Conservation (phyloP, 64 coral and sea anemone genomes). For the Hydrozoanthus tunicans region DNA sequence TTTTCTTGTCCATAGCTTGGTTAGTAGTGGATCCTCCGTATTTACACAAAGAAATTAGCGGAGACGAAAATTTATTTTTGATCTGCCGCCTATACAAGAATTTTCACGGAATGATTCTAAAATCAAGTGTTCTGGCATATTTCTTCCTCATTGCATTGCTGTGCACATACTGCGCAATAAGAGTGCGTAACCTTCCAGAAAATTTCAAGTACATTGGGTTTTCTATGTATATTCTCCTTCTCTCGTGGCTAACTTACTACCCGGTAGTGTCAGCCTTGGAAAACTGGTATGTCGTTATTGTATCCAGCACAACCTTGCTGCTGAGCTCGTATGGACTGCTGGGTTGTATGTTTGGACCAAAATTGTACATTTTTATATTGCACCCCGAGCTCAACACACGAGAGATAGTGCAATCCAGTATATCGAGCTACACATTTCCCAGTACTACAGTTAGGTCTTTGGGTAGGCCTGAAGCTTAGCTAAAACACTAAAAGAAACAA, state of each 20-base stretch:
- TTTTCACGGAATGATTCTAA: neutral
- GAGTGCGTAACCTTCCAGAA: conserved; percentile 59
- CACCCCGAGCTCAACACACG: conserved; percentile 69
- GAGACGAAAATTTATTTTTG: conserved; percentile 30
- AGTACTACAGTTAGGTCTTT: neutral
- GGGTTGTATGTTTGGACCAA: conserved; percentile 72
- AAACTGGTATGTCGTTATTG: conserved; percentile 66
- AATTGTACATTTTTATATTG: conserved; percentile 55
- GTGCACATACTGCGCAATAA: conserved; percentile 66
- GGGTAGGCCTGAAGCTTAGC: neutral
- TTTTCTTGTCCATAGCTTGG: conserved; percentile 43
- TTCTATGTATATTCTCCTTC: conserved; percentile 64
- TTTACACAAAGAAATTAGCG: conserved; percentile 7
- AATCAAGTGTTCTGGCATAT: conserved; percentile 2
- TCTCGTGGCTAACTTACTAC: conserved; percentile 55
- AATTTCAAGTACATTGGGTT: conserved; percentile 40
- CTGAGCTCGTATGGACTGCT: conserved; percentile 67
- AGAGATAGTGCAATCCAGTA: neutral
- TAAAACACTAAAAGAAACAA: neutral
- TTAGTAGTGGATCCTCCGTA: conserved; percentile 56
- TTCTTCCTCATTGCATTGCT: conserved; percentile 11
- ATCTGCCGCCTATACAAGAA: conserved; percentile 37
- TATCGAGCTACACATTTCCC: neutral
- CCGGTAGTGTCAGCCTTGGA: conserved; percentile 57
- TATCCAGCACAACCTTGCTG: conserved; percentile 52